Evolutionary conservation across 2,797 vertebrate species (phyloP).

Genomic region (Setipinna tenuifilis): DNA sequence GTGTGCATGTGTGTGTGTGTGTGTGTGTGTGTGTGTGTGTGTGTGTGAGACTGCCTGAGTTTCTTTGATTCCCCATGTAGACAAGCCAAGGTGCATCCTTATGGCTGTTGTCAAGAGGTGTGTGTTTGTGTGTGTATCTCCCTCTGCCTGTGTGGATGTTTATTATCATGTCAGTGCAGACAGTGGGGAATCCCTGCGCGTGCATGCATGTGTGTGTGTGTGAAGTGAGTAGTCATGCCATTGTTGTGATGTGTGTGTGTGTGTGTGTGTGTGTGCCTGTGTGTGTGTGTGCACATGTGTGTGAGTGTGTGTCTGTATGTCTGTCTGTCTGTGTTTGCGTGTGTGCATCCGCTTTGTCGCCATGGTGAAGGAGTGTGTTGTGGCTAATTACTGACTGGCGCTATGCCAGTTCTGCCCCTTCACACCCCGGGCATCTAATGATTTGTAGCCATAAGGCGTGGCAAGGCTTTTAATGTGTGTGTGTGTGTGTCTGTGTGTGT

Average conservation of each 20-base stretch:
- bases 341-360: slow-evolving; percentile 17
- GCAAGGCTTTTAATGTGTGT: not conserved
- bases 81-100: no score
- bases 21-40: not conserved
- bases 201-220: no score
- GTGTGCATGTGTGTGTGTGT: not conserved
- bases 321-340: not conserved
- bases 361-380: slow-evolving; percentile 43
- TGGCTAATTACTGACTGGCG: slow-evolving; percentile 51
- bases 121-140: not conserved
- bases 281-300: no score
- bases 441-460: not conserved
- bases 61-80: no score
- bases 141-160: no score
- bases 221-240: no score
- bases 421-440: not conserved
- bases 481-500: not conserved
- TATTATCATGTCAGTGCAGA: no score
- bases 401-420: slow-evolving; percentile 7
- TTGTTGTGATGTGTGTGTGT: no score
- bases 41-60: not conserved
- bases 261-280: not conserved
- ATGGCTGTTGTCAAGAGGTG: not conserved
- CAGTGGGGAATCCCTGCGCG: no score
- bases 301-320: not conserved